A percentile compares a stretch with the other conserved stretches of the same genome.
These are phyloP conservation scores for Aleiodes alternator DNA, from an alignment of 2,888 invertebrate species.

Conservation along the genomic window DNA sequence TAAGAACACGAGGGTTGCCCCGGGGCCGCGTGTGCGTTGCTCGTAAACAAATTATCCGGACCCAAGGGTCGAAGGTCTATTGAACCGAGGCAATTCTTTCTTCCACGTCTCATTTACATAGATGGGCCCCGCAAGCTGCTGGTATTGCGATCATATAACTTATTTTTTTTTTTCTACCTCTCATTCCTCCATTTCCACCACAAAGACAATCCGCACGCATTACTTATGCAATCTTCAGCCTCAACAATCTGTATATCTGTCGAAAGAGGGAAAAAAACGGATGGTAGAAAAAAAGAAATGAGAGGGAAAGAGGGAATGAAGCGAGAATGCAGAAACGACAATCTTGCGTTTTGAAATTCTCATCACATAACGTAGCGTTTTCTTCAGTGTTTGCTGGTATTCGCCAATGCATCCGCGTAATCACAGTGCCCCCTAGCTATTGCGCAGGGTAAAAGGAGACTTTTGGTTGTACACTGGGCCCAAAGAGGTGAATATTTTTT, in stretches of 20 bases:
- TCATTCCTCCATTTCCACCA: neutral
- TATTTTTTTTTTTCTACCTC: neutral
- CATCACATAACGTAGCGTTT: slow-evolving; percentile 41
- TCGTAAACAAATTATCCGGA: slow-evolving; percentile 76
- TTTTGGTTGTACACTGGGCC: slow-evolving; percentile 47
- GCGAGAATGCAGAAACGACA: slow-evolving; percentile 24
- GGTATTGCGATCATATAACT: slow-evolving; percentile 53
- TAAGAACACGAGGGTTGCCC: slow-evolving; percentile 59
- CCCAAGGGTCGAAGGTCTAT: slow-evolving; percentile 75
- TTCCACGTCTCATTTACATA: slow-evolving; percentile 72
- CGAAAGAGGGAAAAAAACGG: slow-evolving; percentile 3
- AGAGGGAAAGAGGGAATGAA: neutral
- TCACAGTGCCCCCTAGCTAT: slow-evolving; percentile 73
- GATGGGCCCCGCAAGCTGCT: slow-evolving; percentile 69
- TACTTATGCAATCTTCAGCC: neutral
- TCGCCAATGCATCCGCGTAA: slow-evolving; percentile 71
- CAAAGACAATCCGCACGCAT: slow-evolving; percentile 11
- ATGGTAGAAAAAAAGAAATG: neutral
- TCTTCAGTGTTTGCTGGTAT: slow-evolving; percentile 25
- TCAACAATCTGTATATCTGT: neutral
- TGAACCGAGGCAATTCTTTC: slow-evolving; percentile 73
- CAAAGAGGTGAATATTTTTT: slow-evolving; percentile 47
- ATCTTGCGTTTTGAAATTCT: slow-evolving; percentile 34
- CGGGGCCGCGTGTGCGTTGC: slow-evolving; percentile 71
- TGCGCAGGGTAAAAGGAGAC: slow-evolving; percentile 41